These are phyloP conservation scores for Drosophila albomicans DNA, from an alignment of 1,140 invertebrate genomes.

Conservation along the genomic window DNA sequence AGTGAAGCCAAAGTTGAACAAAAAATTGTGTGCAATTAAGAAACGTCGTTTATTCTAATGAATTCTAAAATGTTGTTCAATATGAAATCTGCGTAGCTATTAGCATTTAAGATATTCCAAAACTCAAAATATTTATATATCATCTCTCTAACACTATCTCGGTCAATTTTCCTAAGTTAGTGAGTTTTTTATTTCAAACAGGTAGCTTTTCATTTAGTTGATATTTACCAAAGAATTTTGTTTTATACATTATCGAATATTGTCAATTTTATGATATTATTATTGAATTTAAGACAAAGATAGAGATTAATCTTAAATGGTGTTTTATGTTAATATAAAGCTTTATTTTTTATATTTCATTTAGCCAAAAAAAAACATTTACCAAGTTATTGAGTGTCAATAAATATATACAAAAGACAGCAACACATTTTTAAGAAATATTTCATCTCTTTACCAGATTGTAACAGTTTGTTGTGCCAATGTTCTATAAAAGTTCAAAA, in stretches of 20 bases:
- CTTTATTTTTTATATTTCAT: conserved; percentile 65
- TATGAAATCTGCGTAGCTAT: conserved; percentile 53
- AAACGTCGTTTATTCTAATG: conserved; percentile 63
- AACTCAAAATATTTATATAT: conserved; percentile 20
- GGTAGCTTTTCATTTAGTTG: conserved; percentile 64
- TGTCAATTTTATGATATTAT: conserved; percentile 57
- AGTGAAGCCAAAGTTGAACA: conserved; percentile 74
- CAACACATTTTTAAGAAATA: background rate
- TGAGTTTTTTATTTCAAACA: conserved; percentile 34
- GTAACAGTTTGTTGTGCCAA: background rate
- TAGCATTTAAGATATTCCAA: conserved; percentile 55
- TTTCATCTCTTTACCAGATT: too few species aligned
- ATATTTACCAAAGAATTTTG: conserved; percentile 70
- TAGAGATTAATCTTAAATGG: conserved; percentile 45
- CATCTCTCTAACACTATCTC: conserved; percentile 22
- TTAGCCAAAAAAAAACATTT: conserved; percentile 52
- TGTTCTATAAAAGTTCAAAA: background rate
- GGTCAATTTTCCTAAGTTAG: conserved; percentile 62
- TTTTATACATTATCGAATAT: conserved; percentile 43
- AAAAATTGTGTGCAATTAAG: conserved; percentile 73
- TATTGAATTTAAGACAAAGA: conserved; percentile 35
- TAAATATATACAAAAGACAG: conserved; percentile 69
- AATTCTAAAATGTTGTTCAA: conserved; percentile 77
- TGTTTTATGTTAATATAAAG: conserved; percentile 64
- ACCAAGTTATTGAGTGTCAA: conserved; percentile 65